phyloP scores from a whole-genome alignment of 2,113 vertebrate genomes.

The Leuciscus idus region DNA sequence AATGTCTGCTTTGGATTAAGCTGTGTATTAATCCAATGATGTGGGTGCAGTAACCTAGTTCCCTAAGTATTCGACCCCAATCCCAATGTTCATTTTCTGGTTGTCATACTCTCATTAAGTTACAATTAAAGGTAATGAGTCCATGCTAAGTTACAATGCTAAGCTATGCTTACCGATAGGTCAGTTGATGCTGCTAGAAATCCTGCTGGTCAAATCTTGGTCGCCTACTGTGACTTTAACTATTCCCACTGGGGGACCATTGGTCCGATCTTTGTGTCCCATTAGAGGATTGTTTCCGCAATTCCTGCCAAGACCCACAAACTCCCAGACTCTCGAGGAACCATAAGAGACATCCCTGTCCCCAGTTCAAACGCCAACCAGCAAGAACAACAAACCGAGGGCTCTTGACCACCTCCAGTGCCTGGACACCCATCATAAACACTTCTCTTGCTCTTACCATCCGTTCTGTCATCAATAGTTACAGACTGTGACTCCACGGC shows the following conservation, averaged over 20 bases:
- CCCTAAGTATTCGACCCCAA: too few species aligned
- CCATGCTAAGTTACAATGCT: too few species aligned
- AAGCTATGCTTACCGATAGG: too few species aligned
- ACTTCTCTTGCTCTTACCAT: conserved; percentile 37
- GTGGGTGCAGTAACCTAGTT: too few species aligned
- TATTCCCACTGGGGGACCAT: background rate
- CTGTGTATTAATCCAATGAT: too few species aligned
- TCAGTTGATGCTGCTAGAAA: background rate
- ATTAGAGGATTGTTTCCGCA: background rate
- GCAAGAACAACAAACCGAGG: conserved; percentile 56
- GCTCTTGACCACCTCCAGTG: conserved; percentile 36
- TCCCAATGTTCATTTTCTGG: too few species aligned
- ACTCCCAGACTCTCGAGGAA: conserved; percentile 20
- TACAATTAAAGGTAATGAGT: too few species aligned
- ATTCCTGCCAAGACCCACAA: conserved; percentile 63
- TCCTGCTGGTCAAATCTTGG: background rate
- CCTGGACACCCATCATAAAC: conserved; percentile 2
- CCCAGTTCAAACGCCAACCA: conserved; percentile 24
- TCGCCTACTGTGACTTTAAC: background rate
- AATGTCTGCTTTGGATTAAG: too few species aligned
- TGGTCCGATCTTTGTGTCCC: background rate
- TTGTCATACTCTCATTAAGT: too few species aligned
- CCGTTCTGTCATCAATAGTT: conserved; percentile 60
- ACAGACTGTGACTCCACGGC: conserved; percentile 71
- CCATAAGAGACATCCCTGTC: conserved; percentile 33